Conservation (phyloP, 2,888 invertebrate species). For the Peribatodes rhomboidaria region DNA sequence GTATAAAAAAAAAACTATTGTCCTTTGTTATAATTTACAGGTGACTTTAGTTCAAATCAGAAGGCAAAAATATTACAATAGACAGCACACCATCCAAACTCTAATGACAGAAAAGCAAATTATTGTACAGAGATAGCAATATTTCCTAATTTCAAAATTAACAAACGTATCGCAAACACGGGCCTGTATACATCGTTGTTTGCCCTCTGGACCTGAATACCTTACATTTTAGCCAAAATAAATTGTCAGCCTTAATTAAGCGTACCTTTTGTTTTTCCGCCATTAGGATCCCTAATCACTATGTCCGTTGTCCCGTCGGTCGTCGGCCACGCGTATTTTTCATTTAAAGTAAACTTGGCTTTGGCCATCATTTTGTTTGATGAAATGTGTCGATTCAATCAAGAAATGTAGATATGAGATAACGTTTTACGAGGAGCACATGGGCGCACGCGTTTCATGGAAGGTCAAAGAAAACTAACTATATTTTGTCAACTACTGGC, state of each 20-base stretch:
- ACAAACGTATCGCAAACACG: constrained; percentile 44
- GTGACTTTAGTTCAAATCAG: too few species aligned
- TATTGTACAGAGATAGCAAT: constrained; percentile 13
- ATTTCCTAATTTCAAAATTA: constrained; percentile 39
- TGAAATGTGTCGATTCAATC: constrained; percentile 8
- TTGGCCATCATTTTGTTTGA: constrained; percentile 20
- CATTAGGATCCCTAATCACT: constrained; percentile 88
- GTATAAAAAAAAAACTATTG: too few species aligned
- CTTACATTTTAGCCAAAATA: constrained; percentile 48
- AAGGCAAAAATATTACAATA: background rate
- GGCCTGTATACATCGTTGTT: constrained; percentile 44
- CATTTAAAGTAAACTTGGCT: constrained; percentile 19
- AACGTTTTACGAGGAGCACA: background rate
- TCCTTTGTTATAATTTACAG: too few species aligned
- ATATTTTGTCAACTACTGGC: too few species aligned
- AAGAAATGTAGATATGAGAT: background rate
- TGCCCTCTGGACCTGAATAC: constrained; percentile 36
- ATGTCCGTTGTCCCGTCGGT: constrained; percentile 94
- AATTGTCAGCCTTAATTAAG: constrained; percentile 49
- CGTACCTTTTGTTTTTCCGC: constrained; percentile 85
- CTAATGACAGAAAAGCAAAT: background rate
- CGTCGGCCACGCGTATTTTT: constrained; percentile 89
- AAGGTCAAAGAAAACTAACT: background rate
- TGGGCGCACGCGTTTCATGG: background rate
- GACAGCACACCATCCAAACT: background rate